A percentile compares a stretch with the other conserved stretches of the same genome.
Conservation (phyloP, 1,140 invertebrate species). For the Triops longicaudatus region DNA sequence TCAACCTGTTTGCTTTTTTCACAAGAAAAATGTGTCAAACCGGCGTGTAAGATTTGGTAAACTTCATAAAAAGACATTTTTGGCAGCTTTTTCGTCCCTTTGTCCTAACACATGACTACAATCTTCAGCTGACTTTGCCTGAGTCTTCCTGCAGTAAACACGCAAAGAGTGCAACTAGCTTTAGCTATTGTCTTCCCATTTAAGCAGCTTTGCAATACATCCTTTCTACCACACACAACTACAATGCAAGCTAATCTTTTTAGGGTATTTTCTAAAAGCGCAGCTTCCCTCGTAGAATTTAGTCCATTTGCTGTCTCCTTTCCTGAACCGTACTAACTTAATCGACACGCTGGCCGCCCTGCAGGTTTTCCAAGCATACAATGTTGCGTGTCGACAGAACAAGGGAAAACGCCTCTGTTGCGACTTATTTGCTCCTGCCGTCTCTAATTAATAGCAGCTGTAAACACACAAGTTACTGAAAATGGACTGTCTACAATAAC, state of each 20-base stretch:
- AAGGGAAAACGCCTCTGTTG: not conserved
- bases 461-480: not conserved
- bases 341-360: not conserved
- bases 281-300: not conserved
- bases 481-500: not conserved
- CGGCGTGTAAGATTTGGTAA: too few relatives aligned
- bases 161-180: not conserved
- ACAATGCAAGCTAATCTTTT: not conserved
- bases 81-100: too few relatives aligned
- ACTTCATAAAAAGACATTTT: too few relatives aligned
- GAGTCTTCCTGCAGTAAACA: not conserved
- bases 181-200: not conserved
- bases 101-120: too few relatives aligned
- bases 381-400: slow-evolving; percentile 1
- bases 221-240: too few relatives aligned
- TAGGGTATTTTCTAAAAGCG: not conserved
- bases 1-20: not conserved
- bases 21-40: too few relatives aligned
- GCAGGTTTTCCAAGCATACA: not conserved
- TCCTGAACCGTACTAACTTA: not conserved
- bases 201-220: not conserved
- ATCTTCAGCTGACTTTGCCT: too few relatives aligned
- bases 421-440: not conserved
- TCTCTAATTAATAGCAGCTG: slow-evolving; percentile 1
- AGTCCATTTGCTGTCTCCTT: not conserved